These are phyloP conservation scores for Dasyurus viverrinus DNA, from an alignment of 2,113 vertebrate genomes.

Conservation along the genomic window DNA sequence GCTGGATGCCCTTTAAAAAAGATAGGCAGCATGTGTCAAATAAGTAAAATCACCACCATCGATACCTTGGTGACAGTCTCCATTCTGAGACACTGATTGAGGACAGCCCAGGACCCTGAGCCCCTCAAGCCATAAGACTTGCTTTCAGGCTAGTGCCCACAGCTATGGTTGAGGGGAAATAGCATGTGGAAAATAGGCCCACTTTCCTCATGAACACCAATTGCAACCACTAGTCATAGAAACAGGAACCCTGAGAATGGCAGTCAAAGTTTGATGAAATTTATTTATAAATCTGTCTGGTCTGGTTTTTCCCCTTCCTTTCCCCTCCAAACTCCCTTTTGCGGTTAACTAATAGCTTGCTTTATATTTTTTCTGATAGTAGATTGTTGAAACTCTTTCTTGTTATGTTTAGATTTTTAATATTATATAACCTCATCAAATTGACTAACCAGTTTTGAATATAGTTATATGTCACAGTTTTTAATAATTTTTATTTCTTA, in stretches of 20 bases:
- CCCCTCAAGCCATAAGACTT: not conserved
- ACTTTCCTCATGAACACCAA: too few relatives aligned
- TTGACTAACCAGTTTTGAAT: not conserved
- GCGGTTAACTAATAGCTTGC: not conserved
- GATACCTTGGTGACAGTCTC: not conserved
- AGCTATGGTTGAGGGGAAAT: too few relatives aligned
- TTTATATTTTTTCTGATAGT: not conserved
- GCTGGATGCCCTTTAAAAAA: too few relatives aligned
- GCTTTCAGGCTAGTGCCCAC: too few relatives aligned
- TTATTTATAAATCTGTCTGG: too few relatives aligned
- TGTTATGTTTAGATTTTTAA: not conserved
- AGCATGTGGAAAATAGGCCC: too few relatives aligned
- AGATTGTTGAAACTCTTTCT: not conserved
- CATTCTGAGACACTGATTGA: not conserved
- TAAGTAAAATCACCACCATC: not conserved
- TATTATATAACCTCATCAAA: not conserved
- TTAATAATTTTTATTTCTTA: not conserved
- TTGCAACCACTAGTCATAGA: too few relatives aligned
- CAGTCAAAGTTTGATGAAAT: too few relatives aligned
- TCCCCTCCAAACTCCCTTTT: too few relatives aligned
- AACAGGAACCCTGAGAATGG: too few relatives aligned
- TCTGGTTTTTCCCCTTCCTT: too few relatives aligned
- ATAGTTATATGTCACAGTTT: not conserved
- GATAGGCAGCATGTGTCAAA: not conserved
- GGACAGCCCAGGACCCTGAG: not conserved